These are phyloP conservation scores for Drosophila cracens DNA, from an alignment of 2,888 invertebrate genomes.

Conservation along the genomic window DNA sequence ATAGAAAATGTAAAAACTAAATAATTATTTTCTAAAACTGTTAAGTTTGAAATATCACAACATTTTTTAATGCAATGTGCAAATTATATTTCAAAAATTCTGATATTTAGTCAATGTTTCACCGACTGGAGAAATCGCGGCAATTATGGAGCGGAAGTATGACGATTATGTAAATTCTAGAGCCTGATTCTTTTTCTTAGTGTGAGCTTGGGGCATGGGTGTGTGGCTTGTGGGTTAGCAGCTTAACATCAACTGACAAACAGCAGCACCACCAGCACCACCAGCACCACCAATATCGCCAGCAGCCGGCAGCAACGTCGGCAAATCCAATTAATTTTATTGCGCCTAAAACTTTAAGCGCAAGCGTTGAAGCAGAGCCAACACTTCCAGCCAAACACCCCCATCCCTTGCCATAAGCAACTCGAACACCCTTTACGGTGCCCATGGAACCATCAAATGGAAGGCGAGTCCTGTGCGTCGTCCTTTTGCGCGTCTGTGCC, in stretches of 20 bases:
- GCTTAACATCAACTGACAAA: constrained; percentile 36
- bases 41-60: background rate
- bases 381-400: background rate
- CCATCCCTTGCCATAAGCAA: background rate
- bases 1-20: background rate
- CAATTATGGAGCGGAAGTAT: background rate
- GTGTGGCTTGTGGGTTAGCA: background rate
- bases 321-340: constrained; percentile 76
- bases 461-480: constrained; percentile 24
- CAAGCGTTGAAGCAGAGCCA: constrained; percentile 67
- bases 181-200: background rate
- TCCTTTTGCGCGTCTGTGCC: constrained; percentile 26
- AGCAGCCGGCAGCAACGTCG: constrained; percentile 19
- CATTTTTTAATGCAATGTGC: background rate
- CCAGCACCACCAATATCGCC: background rate
- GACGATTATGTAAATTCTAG: background rate
- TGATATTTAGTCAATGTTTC: background rate
- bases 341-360: constrained; percentile 77
- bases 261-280: constrained; percentile 9
- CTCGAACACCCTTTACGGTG: constrained; percentile 1
- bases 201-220: background rate
- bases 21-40: background rate
- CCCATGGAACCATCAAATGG: constrained; percentile 29
- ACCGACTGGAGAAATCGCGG: background rate
- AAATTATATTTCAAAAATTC: background rate